Percentiles rank a stretch among this genome's conserved stretches.
Evolutionary conservation across 2,888 invertebrate genomes (phyloP).

Genomic region (Trachelus iudaicus): DNA sequence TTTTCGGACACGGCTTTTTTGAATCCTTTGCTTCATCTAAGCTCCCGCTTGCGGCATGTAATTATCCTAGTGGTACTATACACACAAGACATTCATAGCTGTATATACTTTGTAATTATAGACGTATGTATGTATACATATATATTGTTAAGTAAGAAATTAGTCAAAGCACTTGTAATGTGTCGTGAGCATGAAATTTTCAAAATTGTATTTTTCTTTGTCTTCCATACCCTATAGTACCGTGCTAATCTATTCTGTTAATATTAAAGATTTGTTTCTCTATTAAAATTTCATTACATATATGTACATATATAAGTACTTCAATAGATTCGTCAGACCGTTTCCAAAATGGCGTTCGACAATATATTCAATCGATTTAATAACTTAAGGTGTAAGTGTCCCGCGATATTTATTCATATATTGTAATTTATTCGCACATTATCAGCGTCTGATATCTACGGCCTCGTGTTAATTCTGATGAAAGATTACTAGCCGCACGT

Average conservation of each 20-base stretch:
- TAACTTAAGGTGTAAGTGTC: background rate
- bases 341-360: too few relatives aligned
- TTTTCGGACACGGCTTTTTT: slow-evolving; percentile 38
- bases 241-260: too few relatives aligned
- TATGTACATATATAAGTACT: too few relatives aligned
- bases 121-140: background rate
- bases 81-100: background rate
- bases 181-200: background rate
- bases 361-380: background rate
- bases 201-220: background rate
- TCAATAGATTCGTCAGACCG: too few relatives aligned
- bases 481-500: background rate
- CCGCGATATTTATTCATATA: background rate
- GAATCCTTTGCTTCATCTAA: background rate
- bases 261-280: background rate
- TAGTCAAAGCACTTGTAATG: background rate
- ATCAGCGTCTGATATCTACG: background rate
- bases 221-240: too few relatives aligned
- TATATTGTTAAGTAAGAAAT: background rate
- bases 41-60: slow-evolving; percentile 2
- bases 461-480: background rate
- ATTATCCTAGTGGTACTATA: background rate
- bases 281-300: background rate
- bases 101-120: background rate
- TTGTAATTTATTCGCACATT: background rate